These are phyloP conservation scores for Strix aluco DNA, from an alignment of 2,113 vertebrate species.

Conservation along the genomic window DNA sequence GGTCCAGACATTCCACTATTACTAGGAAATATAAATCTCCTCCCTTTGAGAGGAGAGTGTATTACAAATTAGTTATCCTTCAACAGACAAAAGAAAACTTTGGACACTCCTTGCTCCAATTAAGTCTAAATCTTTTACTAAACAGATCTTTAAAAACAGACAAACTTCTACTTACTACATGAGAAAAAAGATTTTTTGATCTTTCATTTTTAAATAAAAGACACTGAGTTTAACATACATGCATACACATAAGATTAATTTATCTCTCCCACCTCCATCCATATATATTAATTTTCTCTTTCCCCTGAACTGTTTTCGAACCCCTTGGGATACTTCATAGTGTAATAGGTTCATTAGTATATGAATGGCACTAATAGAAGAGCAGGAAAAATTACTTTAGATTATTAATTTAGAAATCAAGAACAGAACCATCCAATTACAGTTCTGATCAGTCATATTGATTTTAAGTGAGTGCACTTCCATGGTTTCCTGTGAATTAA, in stretches of 20 bases:
- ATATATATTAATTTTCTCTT: not conserved
- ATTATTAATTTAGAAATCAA: not conserved
- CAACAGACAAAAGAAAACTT: not conserved
- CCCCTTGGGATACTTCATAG: not conserved
- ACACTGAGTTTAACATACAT: not conserved
- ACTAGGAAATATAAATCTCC: constrained; percentile 1
- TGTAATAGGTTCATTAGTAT: not conserved
- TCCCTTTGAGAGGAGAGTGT: not conserved
- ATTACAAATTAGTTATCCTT: constrained; percentile 12
- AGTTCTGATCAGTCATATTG: not conserved
- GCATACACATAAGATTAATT: not conserved
- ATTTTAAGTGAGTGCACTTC: not conserved
- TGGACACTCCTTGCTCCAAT: not conserved
- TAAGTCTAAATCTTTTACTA: not conserved
- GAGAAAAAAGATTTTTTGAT: not conserved
- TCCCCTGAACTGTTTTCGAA: not conserved
- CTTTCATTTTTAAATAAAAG: not conserved
- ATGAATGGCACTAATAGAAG: not conserved
- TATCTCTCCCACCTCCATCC: not conserved
- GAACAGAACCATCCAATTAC: not conserved
- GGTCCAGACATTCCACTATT: constrained; percentile 41
- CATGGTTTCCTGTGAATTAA: not conserved
- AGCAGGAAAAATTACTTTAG: not conserved
- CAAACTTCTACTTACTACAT: not conserved
- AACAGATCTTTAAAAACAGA: not conserved